Evolutionary conservation across 2,888 invertebrate species (phyloP).

Genomic region (Papilio gigon): DNA sequence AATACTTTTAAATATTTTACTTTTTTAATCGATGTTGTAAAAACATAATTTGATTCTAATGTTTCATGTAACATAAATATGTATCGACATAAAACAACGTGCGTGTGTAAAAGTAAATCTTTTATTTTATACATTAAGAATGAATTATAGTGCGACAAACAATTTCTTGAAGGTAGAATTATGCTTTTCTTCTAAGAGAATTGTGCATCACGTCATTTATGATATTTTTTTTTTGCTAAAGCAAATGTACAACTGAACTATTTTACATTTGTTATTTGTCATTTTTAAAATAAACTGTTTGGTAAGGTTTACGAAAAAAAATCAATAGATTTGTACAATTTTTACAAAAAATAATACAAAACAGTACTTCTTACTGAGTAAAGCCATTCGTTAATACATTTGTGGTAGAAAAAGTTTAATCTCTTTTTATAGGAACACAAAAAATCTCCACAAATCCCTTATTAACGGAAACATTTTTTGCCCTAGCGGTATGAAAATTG

Average conservation of each 20-base stretch:
- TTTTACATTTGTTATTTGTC: not conserved
- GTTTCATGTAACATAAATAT: too few species aligned
- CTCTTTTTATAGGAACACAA: conserved; percentile 68
- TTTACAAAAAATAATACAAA: not conserved
- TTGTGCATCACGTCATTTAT: too few species aligned
- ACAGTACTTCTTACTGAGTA: conserved; percentile 15
- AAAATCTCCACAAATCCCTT: conserved; percentile 68
- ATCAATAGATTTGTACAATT: not conserved
- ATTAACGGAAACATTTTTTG: conserved; percentile 66
- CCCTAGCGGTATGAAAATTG: conserved; percentile 65
- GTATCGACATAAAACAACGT: too few species aligned
- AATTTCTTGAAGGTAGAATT: too few species aligned
- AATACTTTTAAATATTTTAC: too few species aligned
- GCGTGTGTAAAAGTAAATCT: too few species aligned
- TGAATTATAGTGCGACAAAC: too few species aligned
- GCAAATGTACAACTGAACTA: not conserved
- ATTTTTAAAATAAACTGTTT: not conserved
- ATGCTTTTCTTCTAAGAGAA: too few species aligned
- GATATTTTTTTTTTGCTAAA: too few species aligned
- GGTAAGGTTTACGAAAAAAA: not conserved
- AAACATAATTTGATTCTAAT: too few species aligned
- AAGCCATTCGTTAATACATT: conserved; percentile 21
- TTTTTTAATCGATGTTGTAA: too few species aligned
- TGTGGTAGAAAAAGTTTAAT: conserved; percentile 62
- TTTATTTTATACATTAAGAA: too few species aligned